A percentile compares a stretch with the other conserved stretches of the same genome.
phyloP scores from a whole-genome alignment of 2,797 vertebrate species.

The Nyctibius grandis region DNA sequence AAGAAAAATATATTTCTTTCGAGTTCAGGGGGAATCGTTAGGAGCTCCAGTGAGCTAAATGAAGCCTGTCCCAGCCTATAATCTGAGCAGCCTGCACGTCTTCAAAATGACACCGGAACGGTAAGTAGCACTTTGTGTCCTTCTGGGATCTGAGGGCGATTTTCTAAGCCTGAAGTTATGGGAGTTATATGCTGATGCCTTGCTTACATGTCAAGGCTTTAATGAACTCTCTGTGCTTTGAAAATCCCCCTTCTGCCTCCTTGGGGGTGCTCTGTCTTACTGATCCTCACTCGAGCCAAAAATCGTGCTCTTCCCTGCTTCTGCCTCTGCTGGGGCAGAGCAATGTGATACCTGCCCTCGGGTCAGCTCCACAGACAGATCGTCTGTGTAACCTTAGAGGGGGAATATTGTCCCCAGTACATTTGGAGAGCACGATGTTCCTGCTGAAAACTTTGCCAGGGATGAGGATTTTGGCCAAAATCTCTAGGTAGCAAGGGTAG shows the following conservation, averaged over 20 bases:
- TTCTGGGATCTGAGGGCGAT: background rate
- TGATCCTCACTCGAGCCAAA: background rate
- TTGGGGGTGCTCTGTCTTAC: background rate
- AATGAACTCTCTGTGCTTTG: background rate
- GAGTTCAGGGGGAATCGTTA: background rate
- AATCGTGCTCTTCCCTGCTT: background rate
- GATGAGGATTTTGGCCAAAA: background rate
- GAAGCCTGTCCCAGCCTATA: background rate
- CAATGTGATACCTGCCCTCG: rapidly evolving
- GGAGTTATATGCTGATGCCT: background rate
- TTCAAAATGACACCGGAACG: background rate
- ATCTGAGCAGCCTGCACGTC: background rate
- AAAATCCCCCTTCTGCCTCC: background rate
- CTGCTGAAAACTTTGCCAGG: background rate
- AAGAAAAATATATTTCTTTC: background rate
- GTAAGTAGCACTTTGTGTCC: background rate
- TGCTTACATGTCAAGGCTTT: background rate
- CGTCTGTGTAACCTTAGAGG: rapidly evolving
- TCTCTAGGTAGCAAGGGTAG: background rate
- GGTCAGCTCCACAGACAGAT: background rate
- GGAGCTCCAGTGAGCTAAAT: background rate
- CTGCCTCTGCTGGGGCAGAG: background rate
- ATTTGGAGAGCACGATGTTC: background rate
- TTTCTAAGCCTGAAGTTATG: background rate
- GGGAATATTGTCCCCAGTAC: background rate